Evolutionary conservation across 2,888 invertebrate genomes (phyloP), one percentile per base, ranked within the genome.

Genomic region (Gerris lacustris): DNA sequence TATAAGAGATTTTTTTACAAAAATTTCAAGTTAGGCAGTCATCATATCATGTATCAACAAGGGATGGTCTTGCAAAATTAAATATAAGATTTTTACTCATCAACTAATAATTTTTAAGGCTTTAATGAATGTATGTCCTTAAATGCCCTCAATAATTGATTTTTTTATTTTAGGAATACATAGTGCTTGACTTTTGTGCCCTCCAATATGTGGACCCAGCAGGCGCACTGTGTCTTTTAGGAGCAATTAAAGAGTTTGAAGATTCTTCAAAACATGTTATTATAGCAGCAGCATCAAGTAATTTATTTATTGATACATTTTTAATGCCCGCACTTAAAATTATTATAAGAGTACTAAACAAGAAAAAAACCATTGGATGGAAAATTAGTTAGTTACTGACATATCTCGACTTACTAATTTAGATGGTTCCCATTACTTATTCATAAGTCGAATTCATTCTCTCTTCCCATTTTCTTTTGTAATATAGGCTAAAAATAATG

Each of bases 161-260:
- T 11, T 44, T 66, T 63, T 71, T 73, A 72, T 75, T 76, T 0
- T 78, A 85, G 84, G 81, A 84, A 70, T 86, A 85, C 76, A 81
- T 89, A 62, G 85, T 91, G 72, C 78, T 90, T 62, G 90, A 91
- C 79, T 86, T 89, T 73, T 86, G 87, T 0, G 86, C 88, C 1
- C 79, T 90, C 44, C 86, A 87, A 45, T 88, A 88, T 77, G 84
- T 90, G 72, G 91, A 90, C 80, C 87, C 87, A 1, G 84, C 88
- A 0, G 90, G 90, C 0, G 85, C 88, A 7, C 84, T 84, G 75
- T 83, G 84, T 62, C 76, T 90, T 64, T 82, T 85, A 67, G 79
- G 81, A 5, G 80, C 88, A 6, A 83, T 86, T 72, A 80, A 81
- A 17, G 88, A 88, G 73, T 84, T 86, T 71, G 79, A 80, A 6